Conservation (phyloP, 1,140 invertebrate species). For the Metaphire vulgaris region DNA sequence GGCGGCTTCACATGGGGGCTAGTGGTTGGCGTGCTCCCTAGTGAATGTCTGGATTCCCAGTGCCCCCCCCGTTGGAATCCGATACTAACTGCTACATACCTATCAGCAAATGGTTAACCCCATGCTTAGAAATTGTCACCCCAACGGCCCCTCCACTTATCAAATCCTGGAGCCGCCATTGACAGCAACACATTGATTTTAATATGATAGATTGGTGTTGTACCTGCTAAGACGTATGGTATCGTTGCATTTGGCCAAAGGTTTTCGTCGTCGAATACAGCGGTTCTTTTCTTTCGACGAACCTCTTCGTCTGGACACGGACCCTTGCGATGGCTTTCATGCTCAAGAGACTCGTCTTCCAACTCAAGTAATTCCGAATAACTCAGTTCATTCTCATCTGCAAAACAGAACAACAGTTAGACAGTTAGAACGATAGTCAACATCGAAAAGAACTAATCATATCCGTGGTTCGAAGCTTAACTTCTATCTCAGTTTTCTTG, state of each 20-base stretch:
- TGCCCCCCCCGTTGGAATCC: neutral
- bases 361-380: neutral
- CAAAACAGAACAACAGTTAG: neutral
- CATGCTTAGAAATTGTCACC: too few relatives aligned
- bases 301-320: neutral
- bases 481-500: too few relatives aligned
- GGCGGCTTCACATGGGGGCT: neutral
- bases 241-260: conserved; percentile 18
- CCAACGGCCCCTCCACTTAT: too few relatives aligned
- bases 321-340: neutral
- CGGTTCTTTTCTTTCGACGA: conserved; percentile 9
- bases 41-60: too few relatives aligned
- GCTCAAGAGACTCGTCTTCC: neutral
- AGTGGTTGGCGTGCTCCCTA: too few relatives aligned
- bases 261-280: conserved; percentile 13
- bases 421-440: neutral
- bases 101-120: neutral
- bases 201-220: neutral
- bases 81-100: neutral
- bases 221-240: conserved; percentile 7
- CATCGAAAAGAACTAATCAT: neutral
- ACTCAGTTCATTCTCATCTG: neutral
- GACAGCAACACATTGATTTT: too few relatives aligned
- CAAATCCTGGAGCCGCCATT: too few relatives aligned
- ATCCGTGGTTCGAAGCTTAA: neutral